Evolutionary conservation across 2,888 invertebrate genomes (phyloP).

Genomic region (Troides oblongomaculatus): DNA sequence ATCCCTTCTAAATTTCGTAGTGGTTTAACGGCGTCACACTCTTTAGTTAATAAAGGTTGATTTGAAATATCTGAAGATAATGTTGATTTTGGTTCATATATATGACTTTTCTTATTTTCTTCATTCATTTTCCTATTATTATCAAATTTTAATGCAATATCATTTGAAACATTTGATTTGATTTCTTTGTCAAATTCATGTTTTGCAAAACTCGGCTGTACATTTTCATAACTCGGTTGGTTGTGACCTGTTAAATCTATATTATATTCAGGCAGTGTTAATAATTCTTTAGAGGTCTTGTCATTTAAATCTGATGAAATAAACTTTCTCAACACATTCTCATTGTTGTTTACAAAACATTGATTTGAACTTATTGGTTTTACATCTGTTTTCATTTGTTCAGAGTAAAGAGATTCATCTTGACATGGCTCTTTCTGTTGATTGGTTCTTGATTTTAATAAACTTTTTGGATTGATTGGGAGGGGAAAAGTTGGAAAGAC

Average conservation of each 20-base stretch:
- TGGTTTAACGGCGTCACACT: constrained; percentile 26
- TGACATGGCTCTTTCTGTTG: constrained; percentile 48
- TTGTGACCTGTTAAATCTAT: constrained; percentile 37
- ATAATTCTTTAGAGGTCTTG: constrained; percentile 42
- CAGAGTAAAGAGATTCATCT: constrained; percentile 38
- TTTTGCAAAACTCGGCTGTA: constrained; percentile 31
- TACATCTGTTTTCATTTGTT: constrained; percentile 35
- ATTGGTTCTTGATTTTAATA: constrained; percentile 66
- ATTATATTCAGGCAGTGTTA: constrained; percentile 50
- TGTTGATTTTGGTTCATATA: constrained; percentile 2
- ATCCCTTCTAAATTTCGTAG: constrained; percentile 47
- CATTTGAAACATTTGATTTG: background rate
- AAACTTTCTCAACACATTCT: constrained; percentile 40
- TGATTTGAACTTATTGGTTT: constrained; percentile 30
- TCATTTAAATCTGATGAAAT: constrained; percentile 48
- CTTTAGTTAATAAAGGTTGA: constrained; percentile 31
- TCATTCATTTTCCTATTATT: background rate
- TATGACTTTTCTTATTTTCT: background rate
- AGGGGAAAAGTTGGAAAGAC: constrained; percentile 83
- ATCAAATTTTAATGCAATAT: background rate
- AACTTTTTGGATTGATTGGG: constrained; percentile 84
- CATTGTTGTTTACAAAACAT: constrained; percentile 40
- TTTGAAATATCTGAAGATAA: background rate
- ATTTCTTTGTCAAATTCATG: background rate
- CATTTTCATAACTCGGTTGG: constrained; percentile 45